Base-by-base conservation (phyloP, 2,888 invertebrate genomes). In the Heliothis peltigera region DNA sequence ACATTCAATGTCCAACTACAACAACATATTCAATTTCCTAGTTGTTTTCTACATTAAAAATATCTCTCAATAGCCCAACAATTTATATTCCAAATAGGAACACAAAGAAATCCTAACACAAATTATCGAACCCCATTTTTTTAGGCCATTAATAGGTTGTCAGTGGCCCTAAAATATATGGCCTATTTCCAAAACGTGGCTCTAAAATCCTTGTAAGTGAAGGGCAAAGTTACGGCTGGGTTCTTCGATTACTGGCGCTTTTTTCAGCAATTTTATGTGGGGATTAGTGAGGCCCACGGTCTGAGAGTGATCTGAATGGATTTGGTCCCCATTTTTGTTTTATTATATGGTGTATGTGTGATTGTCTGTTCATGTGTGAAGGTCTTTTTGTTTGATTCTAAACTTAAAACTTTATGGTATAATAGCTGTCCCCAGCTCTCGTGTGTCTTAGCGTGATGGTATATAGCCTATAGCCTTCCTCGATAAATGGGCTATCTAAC, bases 161-260 rank as follows among this genome's bases (percentile, higher is more conserved):
- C 74, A 66, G 68, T 44, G 39, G 62, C 67, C 21, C 62, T 68
- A 64, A 74, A 76, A 77, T 64, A 70, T 75, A 80, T 81, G 19
- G 78, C 77, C 84, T 74, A 79, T 76, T 72, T 69, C 61, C 52
- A 79, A 75, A 76, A 66, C 63, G 72, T 70, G 59, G 79, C 69
- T 77, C 70, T 79, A 82, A 81, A 82, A 82, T 80, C 82, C 74
- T 82, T 83, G 85, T 81, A 85, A 87, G 83, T 84, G 87, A 84
- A 84, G 85, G 84, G 69, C 77, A 68, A 72, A 87, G 83, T 88
- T 87, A 88, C 87, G 88, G 79, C 75, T 79, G 76, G 80, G 77
- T 79, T 80, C 70, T 85, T 85, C 85, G 84, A 86, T 85, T 85
- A 83, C 80, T 72, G 71, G 72, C 80, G 84, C 85, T 87, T 84